Percentiles rank a stretch among this genome's conserved stretches.
Evolutionary conservation across 2,888 invertebrate genomes (phyloP).

Genomic region (Hyles lineata): DNA sequence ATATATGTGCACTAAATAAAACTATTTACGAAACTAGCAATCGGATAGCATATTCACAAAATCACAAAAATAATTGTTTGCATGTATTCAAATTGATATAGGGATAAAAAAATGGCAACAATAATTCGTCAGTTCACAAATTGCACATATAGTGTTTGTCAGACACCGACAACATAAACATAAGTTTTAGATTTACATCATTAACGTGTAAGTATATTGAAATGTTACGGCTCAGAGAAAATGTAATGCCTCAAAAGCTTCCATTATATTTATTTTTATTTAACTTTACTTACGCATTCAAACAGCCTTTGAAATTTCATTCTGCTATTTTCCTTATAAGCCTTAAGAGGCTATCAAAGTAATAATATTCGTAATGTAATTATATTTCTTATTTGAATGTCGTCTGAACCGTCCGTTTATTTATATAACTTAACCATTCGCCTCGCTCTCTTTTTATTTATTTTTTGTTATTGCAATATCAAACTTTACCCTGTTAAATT

Average conservation of each 20-base stretch:
- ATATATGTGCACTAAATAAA: too few species aligned
- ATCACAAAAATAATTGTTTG: too few species aligned
- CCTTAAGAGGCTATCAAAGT: not conserved
- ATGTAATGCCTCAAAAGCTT: too few species aligned
- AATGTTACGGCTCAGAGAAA: too few species aligned
- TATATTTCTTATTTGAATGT: not conserved
- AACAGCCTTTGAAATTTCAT: not conserved
- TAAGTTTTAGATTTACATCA: not conserved
- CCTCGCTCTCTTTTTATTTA: not conserved
- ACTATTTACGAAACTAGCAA: too few species aligned
- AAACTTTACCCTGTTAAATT: not conserved
- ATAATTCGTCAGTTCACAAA: not conserved
- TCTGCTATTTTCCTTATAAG: not conserved
- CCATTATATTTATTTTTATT: too few species aligned
- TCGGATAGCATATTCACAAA: too few species aligned
- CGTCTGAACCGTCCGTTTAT: not conserved
- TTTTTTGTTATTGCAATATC: not conserved
- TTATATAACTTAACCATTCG: not conserved
- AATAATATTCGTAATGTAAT: not conserved
- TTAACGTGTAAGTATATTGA: not conserved
- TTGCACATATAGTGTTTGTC: slow-evolving; percentile 2
- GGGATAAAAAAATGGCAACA: too few species aligned
- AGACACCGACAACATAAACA: not conserved
- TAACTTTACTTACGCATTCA: too few species aligned
- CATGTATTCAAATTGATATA: too few species aligned